phyloP scores from a whole-genome alignment of 2,797 vertebrate species.

The Lycodopsis pacificus region DNA sequence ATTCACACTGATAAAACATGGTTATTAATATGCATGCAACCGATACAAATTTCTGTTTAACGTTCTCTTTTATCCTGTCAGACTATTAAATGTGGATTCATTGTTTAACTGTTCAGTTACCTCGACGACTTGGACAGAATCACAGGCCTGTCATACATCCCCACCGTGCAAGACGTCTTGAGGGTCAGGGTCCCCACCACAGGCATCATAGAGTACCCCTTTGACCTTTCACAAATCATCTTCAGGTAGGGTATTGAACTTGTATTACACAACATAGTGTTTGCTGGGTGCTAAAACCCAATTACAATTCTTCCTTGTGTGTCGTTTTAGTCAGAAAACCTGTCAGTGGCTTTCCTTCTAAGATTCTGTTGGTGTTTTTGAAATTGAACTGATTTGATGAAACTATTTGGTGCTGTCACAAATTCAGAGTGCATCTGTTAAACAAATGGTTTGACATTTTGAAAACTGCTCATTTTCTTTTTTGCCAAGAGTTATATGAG shows the following conservation, averaged over 20 bases:
- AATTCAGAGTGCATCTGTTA: neutral
- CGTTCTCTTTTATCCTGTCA: neutral
- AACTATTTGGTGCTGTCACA: neutral
- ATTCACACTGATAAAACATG: constrained; percentile 4
- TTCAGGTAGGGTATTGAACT: constrained; percentile 83
- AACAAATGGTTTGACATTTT: neutral
- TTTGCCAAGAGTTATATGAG: neutral
- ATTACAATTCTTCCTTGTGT: neutral
- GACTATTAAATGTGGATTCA: constrained; percentile 16
- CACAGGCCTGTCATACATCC: constrained; percentile 77
- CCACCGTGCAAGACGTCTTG: constrained; percentile 88
- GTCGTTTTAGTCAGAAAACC: neutral
- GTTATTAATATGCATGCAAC: neutral
- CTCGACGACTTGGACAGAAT: constrained; percentile 87
- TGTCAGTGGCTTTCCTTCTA: neutral
- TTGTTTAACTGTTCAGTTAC: constrained; percentile 81
- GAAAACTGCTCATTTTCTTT: neutral
- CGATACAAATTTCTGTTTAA: neutral
- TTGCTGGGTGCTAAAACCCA: neutral
- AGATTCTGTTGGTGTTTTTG: neutral
- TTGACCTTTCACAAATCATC: constrained; percentile 84
- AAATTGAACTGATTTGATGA: neutral
- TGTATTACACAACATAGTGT: neutral
- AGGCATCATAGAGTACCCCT: constrained; percentile 90
- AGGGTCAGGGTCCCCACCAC: constrained; percentile 87